Evolutionary conservation across 1,140 invertebrate species (phyloP), one percentile per base, ranked within the genome.

Genomic region (Ectropis grisescens): DNA sequence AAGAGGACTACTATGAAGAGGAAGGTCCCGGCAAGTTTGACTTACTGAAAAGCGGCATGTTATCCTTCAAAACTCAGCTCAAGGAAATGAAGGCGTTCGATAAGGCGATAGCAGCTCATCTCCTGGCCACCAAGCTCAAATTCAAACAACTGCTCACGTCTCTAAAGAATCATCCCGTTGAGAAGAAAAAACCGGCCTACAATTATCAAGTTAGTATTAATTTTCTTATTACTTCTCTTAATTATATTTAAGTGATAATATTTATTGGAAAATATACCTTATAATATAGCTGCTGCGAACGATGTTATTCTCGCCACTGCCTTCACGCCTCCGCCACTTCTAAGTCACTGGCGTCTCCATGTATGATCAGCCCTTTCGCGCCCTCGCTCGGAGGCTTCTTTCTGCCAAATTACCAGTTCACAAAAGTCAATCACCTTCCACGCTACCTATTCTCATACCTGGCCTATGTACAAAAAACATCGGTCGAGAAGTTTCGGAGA

Each of bases 41-140:
- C 36, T 46, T 78, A 3, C 39, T 78, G 2, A 71, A 78, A 19
- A 70, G 74, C 23, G 59, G 62, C 2, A 32, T 75, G 10, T 80
- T 72, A 72, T 64, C 53, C 0, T 31, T 78, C 12, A 74, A 76
- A 32, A 60, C 75, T 0, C 75, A 78, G 33, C 36, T 78, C 1
- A 61, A 74, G 6, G 65, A 81, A 33, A 33, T 78, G 7, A 74
- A 68, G 22, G 67, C 62, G 1, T 76, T 78, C 31, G 62, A 69
- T 35, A 78, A 74, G 30, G 70, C 72, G 2, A 38, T 81, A 10
- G 59, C 54, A 2, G 71, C 72, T 0, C 75, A 74, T 36, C 39
- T 81, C 28, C 37, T 78, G 9, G 37, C 52, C 2, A 74, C 72
- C 0, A 78, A 74, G 34, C 28, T 75, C 1, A 74, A 71, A 37